Evolutionary conservation across 2,888 invertebrate species (phyloP).

Genomic region (Invenusta paracnida): DNA sequence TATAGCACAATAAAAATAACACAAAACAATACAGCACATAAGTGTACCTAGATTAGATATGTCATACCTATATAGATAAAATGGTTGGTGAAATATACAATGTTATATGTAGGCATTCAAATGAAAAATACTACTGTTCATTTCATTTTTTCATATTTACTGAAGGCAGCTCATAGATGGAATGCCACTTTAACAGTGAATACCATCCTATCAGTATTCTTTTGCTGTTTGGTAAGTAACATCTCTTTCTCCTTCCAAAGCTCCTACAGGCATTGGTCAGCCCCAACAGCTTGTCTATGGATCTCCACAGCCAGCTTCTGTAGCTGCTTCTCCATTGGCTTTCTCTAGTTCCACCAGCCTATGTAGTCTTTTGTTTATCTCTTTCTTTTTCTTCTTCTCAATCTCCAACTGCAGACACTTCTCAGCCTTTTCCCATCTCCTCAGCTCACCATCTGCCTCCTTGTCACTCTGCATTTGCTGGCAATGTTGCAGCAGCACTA

Average conservation of each 20-base stretch:
- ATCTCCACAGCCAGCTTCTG: neutral
- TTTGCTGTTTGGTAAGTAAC: neutral
- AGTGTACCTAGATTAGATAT: neutral
- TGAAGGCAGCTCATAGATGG: neutral
- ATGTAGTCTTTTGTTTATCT: neutral
- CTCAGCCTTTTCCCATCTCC: neutral
- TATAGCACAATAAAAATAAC: neutral
- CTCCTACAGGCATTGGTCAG: neutral
- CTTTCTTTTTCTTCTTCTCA: neutral
- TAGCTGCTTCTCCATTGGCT: neutral
- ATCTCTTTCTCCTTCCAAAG: neutral
- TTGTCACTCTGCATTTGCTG: neutral
- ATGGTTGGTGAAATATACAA: neutral
- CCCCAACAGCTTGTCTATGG: neutral
- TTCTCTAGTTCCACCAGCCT: neutral
- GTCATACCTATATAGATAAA: no score
- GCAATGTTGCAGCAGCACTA: neutral
- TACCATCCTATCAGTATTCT: neutral
- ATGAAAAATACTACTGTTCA: neutral
- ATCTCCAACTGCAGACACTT: neutral
- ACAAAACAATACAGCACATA: neutral
- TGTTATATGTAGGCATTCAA: neutral
- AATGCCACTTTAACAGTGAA: neutral
- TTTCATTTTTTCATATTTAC: neutral
- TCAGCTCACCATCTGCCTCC: neutral